Percentiles rank a stretch among this genome's conserved stretches.
These are phyloP conservation scores for Nyctibius grandis DNA, from an alignment of 2,797 vertebrate genomes.

Conservation along the genomic window DNA sequence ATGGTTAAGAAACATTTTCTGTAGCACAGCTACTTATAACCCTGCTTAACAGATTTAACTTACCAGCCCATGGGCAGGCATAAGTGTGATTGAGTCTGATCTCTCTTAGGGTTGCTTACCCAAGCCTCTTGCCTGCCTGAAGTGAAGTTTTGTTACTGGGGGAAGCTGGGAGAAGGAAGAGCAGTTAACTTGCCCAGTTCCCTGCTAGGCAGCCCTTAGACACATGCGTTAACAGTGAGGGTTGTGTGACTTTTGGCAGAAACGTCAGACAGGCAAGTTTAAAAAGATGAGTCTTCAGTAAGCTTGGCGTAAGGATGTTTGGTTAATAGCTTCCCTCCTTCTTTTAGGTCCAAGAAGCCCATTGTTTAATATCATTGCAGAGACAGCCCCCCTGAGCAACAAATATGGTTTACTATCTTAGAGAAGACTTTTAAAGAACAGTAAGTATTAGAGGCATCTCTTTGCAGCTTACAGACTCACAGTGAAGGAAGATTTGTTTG, in stretches of 20 bases:
- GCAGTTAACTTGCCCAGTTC: too few relatives aligned
- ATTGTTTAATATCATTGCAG: not conserved
- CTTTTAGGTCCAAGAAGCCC: not conserved
- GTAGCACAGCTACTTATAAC: not conserved
- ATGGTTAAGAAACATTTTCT: not conserved
- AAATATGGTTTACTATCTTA: not conserved
- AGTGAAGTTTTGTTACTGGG: not conserved
- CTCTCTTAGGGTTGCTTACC: not conserved
- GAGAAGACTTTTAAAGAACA: not conserved
- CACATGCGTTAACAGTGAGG: fast-evolving
- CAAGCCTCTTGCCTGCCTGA: not conserved
- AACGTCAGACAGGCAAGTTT: not conserved
- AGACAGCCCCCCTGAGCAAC: not conserved
- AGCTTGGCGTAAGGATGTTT: not conserved
- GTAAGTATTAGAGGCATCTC: not conserved
- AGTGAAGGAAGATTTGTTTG: not conserved
- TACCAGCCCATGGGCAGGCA: not conserved
- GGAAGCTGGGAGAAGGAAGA: fast-evolving
- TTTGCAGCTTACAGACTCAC: fast-evolving
- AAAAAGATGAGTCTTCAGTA: not conserved
- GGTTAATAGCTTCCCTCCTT: not conserved
- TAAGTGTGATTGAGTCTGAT: fast-evolving
- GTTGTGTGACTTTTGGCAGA: not conserved
- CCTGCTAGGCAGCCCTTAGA: not conserved
- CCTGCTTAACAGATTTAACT: not conserved